Base-by-base conservation (phyloP, 2,113 vertebrate species). In the Cyanoramphus novaezelandiae region DNA sequence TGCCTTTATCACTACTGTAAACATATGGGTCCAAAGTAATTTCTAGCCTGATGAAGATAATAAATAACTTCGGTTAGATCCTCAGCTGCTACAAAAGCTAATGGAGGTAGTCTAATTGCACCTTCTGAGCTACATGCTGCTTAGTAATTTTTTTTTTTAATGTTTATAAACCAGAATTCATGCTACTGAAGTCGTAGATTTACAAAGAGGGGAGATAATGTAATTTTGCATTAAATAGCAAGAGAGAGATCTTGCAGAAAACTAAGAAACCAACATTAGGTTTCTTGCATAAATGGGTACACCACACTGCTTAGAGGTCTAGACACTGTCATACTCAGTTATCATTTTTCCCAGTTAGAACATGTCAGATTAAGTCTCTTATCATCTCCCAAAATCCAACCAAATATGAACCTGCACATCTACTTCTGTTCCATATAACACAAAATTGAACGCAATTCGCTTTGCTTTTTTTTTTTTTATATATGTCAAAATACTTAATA, bases 401-500 rank as follows among this genome's bases (percentile, higher is more conserved):
- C 64, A 79, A 84, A 64, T 81, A 60, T 29, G 17, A 89, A 44
- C 9, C 8, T 71, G 28, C 10, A 43, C 27, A 49, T 64, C 12
- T 60, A 20, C 28, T 82, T 79, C 59, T 90, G 49, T 33, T 41
- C 7, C 33, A 13, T 33, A 13, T 81, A 83, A 15, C 8, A 49
- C 39, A 86, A 91, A 91, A 74, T 21, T 82, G 60, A 86, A n/a
- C 5, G 23, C 25, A 81, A 69, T 81, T 68, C 75, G 13, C 16
- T 64, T 91, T 27, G 37, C 9, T 77, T 88, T 94, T 65, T 57
- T n/a, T 78, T 78, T 82, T 94, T 87, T 94, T 87, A 86, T 86
- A 60, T 49, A 29, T 82, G 43, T 86, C 49, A 96, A 77, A 57
- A 92, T 71, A 72, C 69, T 95, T 93, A 47, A 76, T 44, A 41